A percentile compares a stretch with the other conserved stretches of the same genome.
Conservation (phyloP, 2,797 vertebrate genomes). For the Prunella strophiata region DNA sequence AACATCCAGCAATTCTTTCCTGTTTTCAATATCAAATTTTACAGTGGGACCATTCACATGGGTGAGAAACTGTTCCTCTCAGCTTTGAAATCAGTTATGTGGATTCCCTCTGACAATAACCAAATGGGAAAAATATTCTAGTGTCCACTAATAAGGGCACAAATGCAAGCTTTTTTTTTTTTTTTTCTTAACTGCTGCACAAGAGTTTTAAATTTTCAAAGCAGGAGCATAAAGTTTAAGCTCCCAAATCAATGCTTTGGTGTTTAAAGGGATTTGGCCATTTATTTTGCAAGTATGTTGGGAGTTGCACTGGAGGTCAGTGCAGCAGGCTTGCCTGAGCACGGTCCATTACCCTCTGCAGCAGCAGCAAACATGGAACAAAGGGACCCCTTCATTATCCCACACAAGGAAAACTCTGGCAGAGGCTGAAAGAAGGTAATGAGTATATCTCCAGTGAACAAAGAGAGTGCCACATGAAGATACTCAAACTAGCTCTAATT, state of each 20-base stretch:
- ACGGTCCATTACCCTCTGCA: slow-evolving; percentile 41
- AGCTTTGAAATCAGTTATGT: background rate
- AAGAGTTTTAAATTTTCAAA: slow-evolving; percentile 1
- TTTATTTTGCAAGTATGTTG: slow-evolving; percentile 7
- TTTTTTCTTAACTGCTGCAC: background rate
- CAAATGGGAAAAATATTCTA: slow-evolving; percentile 4
- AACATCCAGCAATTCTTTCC: background rate
- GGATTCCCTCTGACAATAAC: background rate
- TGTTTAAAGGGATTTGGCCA: background rate
- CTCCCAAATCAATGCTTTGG: background rate
- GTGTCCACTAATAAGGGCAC: background rate
- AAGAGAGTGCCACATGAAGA: background rate
- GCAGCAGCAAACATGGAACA: slow-evolving; percentile 36
- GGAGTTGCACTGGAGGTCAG: slow-evolving; percentile 13
- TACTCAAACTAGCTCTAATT: background rate
- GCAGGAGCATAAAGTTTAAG: background rate
- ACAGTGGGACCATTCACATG: background rate
- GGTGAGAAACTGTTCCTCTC: background rate
- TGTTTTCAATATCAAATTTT: background rate
- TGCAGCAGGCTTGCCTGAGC: background rate
- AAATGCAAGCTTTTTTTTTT: background rate
- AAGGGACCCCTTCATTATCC: slow-evolving; percentile 45
- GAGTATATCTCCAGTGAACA: slow-evolving; percentile 39
- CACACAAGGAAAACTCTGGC: slow-evolving; percentile 46
- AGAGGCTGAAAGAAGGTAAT: slow-evolving; percentile 47